phyloP scores from a whole-genome alignment of 2,888 invertebrate genomes.

The Oxyscelio sp. region DNA sequence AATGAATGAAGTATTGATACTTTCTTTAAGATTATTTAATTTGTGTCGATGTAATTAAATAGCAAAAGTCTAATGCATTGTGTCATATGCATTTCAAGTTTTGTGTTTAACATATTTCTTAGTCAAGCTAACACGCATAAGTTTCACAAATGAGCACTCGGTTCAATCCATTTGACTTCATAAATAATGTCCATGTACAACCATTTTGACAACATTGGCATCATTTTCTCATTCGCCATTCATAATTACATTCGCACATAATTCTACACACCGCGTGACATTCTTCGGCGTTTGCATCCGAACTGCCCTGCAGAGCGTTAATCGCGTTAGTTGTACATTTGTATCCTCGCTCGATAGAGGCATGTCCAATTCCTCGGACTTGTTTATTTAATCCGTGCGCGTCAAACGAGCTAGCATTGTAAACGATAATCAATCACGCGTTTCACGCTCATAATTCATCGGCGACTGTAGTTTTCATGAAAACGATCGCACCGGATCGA shows the following conservation, averaged over 20 bases:
- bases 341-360: constrained; percentile 33
- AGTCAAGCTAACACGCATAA: no score
- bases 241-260: background rate
- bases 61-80: no score
- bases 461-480: constrained; percentile 31
- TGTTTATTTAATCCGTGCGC: constrained; percentile 47
- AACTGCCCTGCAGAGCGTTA: constrained; percentile 45
- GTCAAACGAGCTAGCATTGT: constrained; percentile 31
- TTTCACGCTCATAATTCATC: constrained; percentile 42
- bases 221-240: background rate
- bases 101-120: no score
- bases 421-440: constrained; percentile 47
- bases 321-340: constrained; percentile 53
- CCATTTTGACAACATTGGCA: no score
- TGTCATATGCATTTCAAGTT: no score
- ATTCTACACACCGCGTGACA: constrained; percentile 43
- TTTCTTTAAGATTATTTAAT: no score
- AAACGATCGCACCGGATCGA: no score
- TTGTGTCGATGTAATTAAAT: no score
- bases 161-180: no score
- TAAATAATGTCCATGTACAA: no score
- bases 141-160: no score
- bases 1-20: no score
- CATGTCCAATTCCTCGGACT: constrained; percentile 42
- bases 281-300: constrained; percentile 14